These are phyloP conservation scores for Drosophila pandora DNA, from an alignment of 1,140 invertebrate species.

Conservation along the genomic window DNA sequence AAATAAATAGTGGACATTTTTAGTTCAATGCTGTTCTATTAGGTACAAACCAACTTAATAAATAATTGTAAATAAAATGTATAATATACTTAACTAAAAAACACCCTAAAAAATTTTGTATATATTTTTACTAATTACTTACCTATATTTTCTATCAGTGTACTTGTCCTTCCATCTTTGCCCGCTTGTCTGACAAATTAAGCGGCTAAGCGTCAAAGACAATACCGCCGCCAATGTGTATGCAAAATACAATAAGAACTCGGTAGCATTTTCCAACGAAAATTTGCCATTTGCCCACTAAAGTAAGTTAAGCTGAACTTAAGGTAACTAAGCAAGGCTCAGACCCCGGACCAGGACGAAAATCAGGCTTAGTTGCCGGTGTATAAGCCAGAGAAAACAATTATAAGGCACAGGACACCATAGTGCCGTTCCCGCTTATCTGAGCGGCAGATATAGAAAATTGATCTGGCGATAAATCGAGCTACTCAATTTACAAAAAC, in stretches of 20 bases:
- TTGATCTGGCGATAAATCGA: slow-evolving; percentile 79
- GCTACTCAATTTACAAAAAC: slow-evolving; percentile 81
- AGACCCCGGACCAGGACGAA: slow-evolving; percentile 31
- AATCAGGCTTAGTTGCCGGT: slow-evolving; percentile 47
- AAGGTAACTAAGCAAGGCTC: slow-evolving; percentile 43
- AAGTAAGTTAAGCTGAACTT: slow-evolving; percentile 74
- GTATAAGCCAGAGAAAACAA: slow-evolving; percentile 56
- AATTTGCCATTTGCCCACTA: slow-evolving; percentile 76
- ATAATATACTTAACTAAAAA: too few relatives aligned
- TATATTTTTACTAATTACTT: not conserved
- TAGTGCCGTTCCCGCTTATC: slow-evolving; percentile 48
- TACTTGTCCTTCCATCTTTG: not conserved
- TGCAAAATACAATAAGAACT: slow-evolving; percentile 49
- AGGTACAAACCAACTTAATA: too few relatives aligned
- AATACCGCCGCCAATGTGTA: slow-evolving; percentile 45
- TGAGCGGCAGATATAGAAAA: slow-evolving; percentile 76
- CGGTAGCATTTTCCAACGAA: slow-evolving; percentile 52
- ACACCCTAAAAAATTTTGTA: too few relatives aligned
- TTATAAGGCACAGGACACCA: slow-evolving; percentile 29
- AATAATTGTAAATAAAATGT: too few relatives aligned
- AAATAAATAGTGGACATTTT: too few relatives aligned
- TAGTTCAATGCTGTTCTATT: too few relatives aligned
- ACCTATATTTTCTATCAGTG: slow-evolving; percentile 4
- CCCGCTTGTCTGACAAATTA: slow-evolving; percentile 60
- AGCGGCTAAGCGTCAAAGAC: slow-evolving; percentile 67